phyloP scores from a whole-genome alignment of 2,113 vertebrate species.

The Chionomys nivalis region DNA sequence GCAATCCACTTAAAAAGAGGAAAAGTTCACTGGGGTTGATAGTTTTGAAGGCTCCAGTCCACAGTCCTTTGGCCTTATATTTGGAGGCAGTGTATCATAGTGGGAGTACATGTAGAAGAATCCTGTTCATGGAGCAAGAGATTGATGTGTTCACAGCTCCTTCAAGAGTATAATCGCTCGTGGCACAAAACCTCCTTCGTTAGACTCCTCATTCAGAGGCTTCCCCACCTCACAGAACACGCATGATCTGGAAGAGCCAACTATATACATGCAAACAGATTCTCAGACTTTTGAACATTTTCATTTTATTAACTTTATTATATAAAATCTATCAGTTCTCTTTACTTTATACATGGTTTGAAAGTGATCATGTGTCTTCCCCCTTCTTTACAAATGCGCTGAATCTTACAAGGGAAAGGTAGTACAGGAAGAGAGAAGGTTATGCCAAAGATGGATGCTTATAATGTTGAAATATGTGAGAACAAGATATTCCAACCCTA shows the following conservation, averaged over 20 bases:
- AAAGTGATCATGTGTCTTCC: background rate
- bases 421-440: background rate
- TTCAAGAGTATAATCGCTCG: background rate
- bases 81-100: background rate
- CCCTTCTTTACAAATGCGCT: conserved; percentile 32
- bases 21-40: background rate
- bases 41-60: background rate
- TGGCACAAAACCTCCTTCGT: background rate
- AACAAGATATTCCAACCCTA: background rate
- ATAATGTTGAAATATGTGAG: background rate
- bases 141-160: background rate
- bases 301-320: conserved; percentile 50
- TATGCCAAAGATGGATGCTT: background rate
- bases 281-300: conserved; percentile 23
- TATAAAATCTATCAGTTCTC: background rate
- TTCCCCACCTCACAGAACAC: background rate
- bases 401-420: background rate
- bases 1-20: background rate
- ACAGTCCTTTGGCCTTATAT: background rate
- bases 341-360: background rate
- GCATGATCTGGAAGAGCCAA: background rate
- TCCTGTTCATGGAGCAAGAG: background rate
- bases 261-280: background rate
- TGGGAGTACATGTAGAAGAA: background rate
- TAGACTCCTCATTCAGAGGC: background rate